These are phyloP conservation scores for Alethe castanea DNA, from an alignment of 2,113 vertebrate genomes.

Conservation along the genomic window DNA sequence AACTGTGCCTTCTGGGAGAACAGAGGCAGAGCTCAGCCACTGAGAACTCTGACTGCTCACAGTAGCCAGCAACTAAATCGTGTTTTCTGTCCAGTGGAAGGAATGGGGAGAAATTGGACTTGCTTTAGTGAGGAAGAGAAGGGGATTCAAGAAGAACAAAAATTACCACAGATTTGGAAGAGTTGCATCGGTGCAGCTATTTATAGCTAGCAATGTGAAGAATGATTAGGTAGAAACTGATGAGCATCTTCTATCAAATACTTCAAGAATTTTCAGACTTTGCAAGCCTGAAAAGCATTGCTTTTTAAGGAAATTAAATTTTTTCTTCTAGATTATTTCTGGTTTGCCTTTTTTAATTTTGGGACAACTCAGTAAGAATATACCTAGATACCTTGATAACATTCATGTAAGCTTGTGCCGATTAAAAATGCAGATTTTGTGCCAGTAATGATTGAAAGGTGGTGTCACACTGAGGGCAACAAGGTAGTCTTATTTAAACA, in stretches of 20 bases:
- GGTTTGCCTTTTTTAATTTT: background rate
- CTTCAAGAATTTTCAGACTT: background rate
- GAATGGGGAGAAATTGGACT: background rate
- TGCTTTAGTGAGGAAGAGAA: background rate
- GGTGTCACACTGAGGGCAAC: background rate
- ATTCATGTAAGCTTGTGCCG: background rate
- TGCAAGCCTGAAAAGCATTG: background rate
- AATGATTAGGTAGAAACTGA: background rate
- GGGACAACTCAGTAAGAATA: background rate
- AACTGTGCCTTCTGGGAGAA: background rate
- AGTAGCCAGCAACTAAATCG: background rate
- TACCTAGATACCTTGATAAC: background rate
- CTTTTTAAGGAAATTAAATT: background rate
- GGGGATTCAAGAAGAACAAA: background rate
- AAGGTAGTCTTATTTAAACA: background rate
- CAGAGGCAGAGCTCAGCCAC: background rate
- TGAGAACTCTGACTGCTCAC: fast-evolving
- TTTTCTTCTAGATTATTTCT: background rate
- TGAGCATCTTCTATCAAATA: background rate
- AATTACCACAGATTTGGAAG: background rate
- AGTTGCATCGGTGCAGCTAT: background rate
- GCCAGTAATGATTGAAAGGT: background rate
- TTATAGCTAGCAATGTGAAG: background rate
- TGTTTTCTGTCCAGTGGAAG: background rate
- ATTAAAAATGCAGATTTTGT: background rate